Evolutionary conservation across 2,113 vertebrate species (phyloP).

Genomic region (Pseudolaguvia tuberculata): DNA sequence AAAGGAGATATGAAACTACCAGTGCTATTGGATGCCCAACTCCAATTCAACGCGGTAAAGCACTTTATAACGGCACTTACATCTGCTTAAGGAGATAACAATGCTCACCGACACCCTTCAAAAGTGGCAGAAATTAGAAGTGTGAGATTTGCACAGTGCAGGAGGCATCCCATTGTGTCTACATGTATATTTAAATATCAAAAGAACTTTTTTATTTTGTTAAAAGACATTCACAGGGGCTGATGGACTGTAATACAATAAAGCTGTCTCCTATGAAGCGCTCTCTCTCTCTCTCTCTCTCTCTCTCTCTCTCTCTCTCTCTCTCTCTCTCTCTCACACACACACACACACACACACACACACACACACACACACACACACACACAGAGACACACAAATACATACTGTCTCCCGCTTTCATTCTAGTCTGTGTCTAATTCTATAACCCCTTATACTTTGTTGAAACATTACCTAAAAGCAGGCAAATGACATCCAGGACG

Average conservation of each 20-base stretch:
- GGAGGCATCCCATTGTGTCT: neutral
- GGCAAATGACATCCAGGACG: conserved; percentile 87
- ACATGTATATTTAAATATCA: neutral
- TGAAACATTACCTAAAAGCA: conserved; percentile 80
- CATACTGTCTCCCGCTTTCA: too few relatives aligned
- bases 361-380: too few relatives aligned
- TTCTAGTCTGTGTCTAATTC: too few relatives aligned
- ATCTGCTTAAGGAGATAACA: conserved; percentile 44
- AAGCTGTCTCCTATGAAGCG: neutral
- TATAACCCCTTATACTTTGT: neutral
- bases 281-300: neutral
- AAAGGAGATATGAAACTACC: conserved; percentile 2
- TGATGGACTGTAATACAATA: neutral
- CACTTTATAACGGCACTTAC: conserved; percentile 27
- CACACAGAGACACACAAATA: too few relatives aligned
- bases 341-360: too few relatives aligned
- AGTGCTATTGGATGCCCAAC: conserved; percentile 19
- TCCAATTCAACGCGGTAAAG: conserved; percentile 20
- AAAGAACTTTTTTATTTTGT: neutral
- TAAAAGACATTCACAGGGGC: neutral
- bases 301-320: neutral
- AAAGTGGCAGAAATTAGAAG: neutral
- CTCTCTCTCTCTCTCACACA: conserved; percentile 3
- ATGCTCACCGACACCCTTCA: neutral
- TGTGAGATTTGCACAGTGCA: neutral